Conservation (phyloP, 2,888 invertebrate species). For the Baccha elongata region DNA sequence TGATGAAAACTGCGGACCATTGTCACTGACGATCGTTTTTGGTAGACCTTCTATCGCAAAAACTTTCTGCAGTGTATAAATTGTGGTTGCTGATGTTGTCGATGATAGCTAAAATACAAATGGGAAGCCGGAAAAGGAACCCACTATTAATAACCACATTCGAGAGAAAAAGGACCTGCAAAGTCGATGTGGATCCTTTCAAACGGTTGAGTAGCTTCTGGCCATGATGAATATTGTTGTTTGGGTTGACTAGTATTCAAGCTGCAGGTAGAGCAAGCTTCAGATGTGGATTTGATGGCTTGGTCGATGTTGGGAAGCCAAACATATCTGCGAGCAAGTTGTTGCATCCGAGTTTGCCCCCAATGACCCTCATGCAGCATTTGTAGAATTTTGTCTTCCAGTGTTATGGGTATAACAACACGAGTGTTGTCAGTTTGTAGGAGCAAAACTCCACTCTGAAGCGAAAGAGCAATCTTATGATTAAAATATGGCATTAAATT, state of each 20-base stretch:
- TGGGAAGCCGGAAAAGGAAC: background rate
- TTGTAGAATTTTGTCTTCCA: background rate
- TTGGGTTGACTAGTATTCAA: background rate
- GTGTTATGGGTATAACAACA: background rate
- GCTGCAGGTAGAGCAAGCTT: background rate
- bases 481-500: background rate
- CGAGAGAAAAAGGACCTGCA: background rate
- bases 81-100: background rate
- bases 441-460: background rate
- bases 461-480: conserved; percentile 4
- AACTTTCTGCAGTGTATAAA: background rate
- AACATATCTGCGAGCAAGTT: background rate
- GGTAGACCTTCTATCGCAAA: background rate
- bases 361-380: background rate
- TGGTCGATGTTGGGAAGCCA: background rate
- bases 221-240: background rate
- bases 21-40: background rate
- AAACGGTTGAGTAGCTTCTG: background rate
- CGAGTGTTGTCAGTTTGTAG: background rate
- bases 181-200: background rate
- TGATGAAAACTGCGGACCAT: background rate
- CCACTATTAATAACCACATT: background rate
- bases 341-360: background rate
- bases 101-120: no score
- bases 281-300: background rate